Evolutionary conservation across 2,888 invertebrate genomes (phyloP).

Genomic region (Caenorhabditis macrosperma): DNA sequence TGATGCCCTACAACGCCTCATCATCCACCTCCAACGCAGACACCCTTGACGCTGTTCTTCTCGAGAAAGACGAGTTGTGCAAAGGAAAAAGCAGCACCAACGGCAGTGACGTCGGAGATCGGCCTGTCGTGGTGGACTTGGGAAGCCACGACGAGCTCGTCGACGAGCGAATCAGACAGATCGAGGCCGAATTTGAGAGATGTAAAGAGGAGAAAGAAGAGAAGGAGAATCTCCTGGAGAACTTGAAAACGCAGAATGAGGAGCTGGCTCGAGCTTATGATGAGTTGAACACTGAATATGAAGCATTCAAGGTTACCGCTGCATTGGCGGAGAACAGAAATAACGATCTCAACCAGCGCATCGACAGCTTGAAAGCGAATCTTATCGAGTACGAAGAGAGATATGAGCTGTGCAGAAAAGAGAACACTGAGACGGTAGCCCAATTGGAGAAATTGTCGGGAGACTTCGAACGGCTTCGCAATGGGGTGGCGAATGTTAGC

Average conservation of each 20-base stretch:
- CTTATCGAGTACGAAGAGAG: constrained; percentile 76
- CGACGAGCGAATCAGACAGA: constrained; percentile 42
- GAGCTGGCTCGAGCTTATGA: constrained; percentile 73
- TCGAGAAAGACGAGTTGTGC: constrained; percentile 66
- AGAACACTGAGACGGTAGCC: constrained; percentile 68
- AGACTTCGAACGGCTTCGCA: constrained; percentile 69
- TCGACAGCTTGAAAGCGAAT: constrained; percentile 71
- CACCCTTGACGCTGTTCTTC: constrained; percentile 62
- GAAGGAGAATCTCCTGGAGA: constrained; percentile 1
- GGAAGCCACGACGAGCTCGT: constrained; percentile 47
- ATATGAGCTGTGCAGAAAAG: constrained; percentile 74
- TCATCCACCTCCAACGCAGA: constrained; percentile 64
- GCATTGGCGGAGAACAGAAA: constrained; percentile 56
- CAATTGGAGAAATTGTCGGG: constrained; percentile 65
- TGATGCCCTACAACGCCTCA: constrained; percentile 59
- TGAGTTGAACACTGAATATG: constrained; percentile 73
- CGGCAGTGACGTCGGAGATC: constrained; percentile 42
- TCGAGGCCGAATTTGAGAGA: constrained; percentile 44
- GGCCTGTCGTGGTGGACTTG: constrained; percentile 46
- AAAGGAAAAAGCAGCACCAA: constrained; percentile 41
- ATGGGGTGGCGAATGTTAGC: constrained; percentile 61
- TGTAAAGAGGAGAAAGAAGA: constrained; percentile 36
- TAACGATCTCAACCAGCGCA: constrained; percentile 61
- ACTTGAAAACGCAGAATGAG: constrained; percentile 51
- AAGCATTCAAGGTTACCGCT: constrained; percentile 62